Percentiles rank a stretch among this genome's conserved stretches.
phyloP scores from a whole-genome alignment of 2,113 vertebrate genomes.

The Sapayoa aenigma region DNA sequence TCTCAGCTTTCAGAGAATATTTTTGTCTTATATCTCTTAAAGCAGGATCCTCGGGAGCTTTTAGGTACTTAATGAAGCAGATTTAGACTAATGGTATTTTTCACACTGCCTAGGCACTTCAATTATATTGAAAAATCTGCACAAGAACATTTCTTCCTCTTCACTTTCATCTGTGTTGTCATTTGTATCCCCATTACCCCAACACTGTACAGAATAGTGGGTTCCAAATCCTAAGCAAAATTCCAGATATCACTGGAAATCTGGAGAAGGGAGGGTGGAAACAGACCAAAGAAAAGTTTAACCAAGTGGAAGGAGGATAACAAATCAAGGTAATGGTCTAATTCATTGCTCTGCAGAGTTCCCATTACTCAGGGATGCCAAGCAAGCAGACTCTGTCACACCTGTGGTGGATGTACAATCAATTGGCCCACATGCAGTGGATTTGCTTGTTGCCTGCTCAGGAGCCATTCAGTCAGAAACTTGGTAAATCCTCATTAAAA shows the following conservation, averaged over 20 bases:
- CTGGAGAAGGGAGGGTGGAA: neutral
- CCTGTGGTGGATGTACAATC: neutral
- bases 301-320: neutral
- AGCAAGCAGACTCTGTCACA: neutral
- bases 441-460: neutral
- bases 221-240: neutral
- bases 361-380: neutral
- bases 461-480: neutral
- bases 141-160: neutral
- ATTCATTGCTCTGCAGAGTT: neutral
- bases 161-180: neutral
- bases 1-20: neutral
- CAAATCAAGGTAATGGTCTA: neutral
- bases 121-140: neutral
- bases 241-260: neutral
- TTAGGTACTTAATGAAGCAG: slow-evolving; percentile 42
- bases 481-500: neutral
- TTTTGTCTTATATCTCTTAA: neutral
- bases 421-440: fast-evolving
- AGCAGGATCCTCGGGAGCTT: neutral
- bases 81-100: neutral
- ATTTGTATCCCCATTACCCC: neutral
- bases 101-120: neutral
- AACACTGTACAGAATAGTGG: neutral
- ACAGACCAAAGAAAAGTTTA: neutral